Base-by-base conservation (phyloP, 2,797 vertebrate species). In the Mareca penelope region DNA sequence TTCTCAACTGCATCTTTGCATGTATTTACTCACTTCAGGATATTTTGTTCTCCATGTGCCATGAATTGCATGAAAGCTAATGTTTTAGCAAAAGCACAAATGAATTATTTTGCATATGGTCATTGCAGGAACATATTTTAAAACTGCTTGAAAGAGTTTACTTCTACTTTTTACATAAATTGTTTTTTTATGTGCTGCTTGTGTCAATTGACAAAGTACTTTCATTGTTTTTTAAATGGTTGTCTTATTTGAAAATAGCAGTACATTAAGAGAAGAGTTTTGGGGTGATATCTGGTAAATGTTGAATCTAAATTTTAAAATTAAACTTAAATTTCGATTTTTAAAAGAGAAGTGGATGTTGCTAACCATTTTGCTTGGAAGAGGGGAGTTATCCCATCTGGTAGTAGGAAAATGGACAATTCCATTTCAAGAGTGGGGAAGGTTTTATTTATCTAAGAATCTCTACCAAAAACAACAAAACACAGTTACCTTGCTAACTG, bases 61-160 rank as follows among this genome's bases (percentile, higher is more conserved):
- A 83, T 80, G 5, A 46, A 19, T 70, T 92, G 94, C 88, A 76
- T 95, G 68, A 23, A 90, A 80, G 48, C 89, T 96, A 80, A 29
- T 91, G 57, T 89, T 85, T 76, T 88, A 48, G 40, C 78, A 72
- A 80, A 77, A 70, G 80, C 67, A 83, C 61, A 63, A 60, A 69
- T 71, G 85, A 82, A 80, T 69, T 84, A 28, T 31, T 64, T 42
- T 31, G 28, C 22, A 31, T 42, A 19, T 31, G 61, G 61, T 42
- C 39, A 31, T 57, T 93, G 91, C 80, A 69, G 44, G 35, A 50
- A 60, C 57, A 6, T 68, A 29, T 77, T 84, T 94, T 80, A 67
- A 73, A 88, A 55, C 69, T 79, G 37, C 46, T 91, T 79, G 67
- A 90, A 85, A 50, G 65, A 81, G 59, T 78, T 90, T 70, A 60